Conservation (phyloP, 1,140 invertebrate genomes). For the Leptinotarsa lineolata region DNA sequence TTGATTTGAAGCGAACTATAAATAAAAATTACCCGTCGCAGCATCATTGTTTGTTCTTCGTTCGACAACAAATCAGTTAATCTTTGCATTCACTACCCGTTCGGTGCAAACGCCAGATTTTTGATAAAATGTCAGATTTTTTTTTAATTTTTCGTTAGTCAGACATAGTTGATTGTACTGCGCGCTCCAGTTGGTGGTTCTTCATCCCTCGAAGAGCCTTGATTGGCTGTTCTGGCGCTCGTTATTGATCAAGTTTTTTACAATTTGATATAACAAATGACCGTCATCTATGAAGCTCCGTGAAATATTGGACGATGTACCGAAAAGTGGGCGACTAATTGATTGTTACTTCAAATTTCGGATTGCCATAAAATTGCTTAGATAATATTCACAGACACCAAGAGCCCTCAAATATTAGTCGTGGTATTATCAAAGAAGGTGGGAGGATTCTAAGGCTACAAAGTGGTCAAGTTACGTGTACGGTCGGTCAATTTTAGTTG, state of each 20-base stretch:
- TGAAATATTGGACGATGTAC: too few relatives aligned
- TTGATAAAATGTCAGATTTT: constrained; percentile 11
- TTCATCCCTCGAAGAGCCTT: not conserved
- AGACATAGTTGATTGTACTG: not conserved
- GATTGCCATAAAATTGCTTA: too few relatives aligned
- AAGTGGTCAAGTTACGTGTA: too few relatives aligned
- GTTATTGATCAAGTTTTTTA: constrained; percentile 1
- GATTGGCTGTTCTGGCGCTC: constrained; percentile 1
- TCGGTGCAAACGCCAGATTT: constrained; percentile 22
- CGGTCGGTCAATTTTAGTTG: too few relatives aligned
- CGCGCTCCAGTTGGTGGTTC: not conserved
- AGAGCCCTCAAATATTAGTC: too few relatives aligned
- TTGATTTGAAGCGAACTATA: constrained; percentile 28
- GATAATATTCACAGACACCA: too few relatives aligned
- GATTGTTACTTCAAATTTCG: too few relatives aligned
- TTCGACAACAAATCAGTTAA: constrained; percentile 41
- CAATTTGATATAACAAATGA: not conserved
- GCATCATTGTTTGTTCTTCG: constrained; percentile 39
- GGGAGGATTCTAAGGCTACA: too few relatives aligned
- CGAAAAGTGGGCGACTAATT: too few relatives aligned
- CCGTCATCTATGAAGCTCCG: too few relatives aligned
- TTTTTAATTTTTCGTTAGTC: constrained; percentile 18
- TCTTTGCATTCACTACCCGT: constrained; percentile 32
- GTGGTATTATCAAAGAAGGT: too few relatives aligned
- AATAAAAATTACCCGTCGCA: constrained; percentile 35